phyloP scores from a whole-genome alignment of 2,113 vertebrate genomes.

The Numida meleagris region DNA sequence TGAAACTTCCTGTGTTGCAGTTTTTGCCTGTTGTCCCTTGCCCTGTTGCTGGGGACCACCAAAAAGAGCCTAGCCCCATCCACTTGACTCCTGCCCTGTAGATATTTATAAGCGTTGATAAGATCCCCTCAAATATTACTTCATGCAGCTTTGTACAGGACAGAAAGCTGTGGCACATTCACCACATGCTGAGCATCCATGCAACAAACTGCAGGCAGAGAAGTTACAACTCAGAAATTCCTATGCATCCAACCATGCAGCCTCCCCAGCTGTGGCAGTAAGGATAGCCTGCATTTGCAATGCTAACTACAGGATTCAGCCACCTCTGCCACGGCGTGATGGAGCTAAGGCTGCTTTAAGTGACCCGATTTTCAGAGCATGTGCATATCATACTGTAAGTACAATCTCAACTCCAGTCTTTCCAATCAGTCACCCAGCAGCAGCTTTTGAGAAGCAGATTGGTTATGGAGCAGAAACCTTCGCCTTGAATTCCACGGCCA shows the following conservation, averaged over 20 bases:
- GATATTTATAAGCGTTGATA: no score
- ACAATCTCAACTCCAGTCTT: background rate
- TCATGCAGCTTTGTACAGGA: background rate
- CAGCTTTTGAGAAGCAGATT: background rate
- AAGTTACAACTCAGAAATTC: background rate
- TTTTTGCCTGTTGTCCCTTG: no score
- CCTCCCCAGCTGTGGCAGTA: background rate
- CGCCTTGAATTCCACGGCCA: background rate
- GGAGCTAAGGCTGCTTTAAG: background rate
- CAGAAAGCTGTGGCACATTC: background rate
- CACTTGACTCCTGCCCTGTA: no score
- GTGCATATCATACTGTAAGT: background rate
- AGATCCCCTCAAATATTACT: background rate
- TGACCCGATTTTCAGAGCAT: background rate
- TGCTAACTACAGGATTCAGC: background rate
- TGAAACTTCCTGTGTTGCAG: no score
- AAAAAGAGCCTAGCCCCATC: no score
- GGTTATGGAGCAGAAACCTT: fast-evolving
- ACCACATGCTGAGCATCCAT: background rate
- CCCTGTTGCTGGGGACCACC: no score
- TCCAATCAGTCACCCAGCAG: background rate
- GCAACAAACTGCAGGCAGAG: background rate
- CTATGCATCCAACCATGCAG: background rate
- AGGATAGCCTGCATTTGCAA: background rate
- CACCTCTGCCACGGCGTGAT: background rate